Evolutionary conservation across 2,888 invertebrate genomes (phyloP).

Genomic region (Sthenelais limicola): DNA sequence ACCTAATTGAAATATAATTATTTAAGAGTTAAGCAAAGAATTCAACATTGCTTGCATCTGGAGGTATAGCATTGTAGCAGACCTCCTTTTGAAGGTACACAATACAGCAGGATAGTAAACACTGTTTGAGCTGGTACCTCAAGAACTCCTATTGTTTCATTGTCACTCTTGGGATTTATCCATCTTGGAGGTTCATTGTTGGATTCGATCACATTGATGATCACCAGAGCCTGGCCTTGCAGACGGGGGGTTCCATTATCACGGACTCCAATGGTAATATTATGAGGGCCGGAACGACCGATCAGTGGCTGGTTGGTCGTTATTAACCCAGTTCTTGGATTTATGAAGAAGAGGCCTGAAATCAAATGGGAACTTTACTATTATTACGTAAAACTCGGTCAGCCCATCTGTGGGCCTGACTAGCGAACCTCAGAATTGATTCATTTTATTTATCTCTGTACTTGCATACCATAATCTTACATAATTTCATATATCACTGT

Average conservation of each 20-base stretch:
- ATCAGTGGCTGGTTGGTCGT: constrained; percentile 83
- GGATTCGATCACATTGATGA: constrained; percentile 74
- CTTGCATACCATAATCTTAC: too few relatives aligned
- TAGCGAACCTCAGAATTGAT: too few relatives aligned
- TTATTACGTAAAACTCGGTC: too few relatives aligned
- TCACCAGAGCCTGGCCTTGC: constrained; percentile 77
- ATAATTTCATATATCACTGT: too few relatives aligned
- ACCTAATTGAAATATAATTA: neutral
- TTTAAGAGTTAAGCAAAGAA: neutral
- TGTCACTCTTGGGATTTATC: constrained; percentile 81
- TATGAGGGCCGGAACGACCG: constrained; percentile 78
- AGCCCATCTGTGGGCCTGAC: too few relatives aligned
- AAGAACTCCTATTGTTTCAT: constrained; percentile 85
- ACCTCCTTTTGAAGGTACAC: too few relatives aligned
- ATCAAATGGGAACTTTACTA: too few relatives aligned
- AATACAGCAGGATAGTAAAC: too few relatives aligned
- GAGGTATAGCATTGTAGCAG: too few relatives aligned
- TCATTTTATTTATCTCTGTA: too few relatives aligned
- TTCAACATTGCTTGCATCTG: too few relatives aligned
- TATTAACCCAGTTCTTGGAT: constrained; percentile 84
- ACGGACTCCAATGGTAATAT: constrained; percentile 82
- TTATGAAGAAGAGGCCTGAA: constrained; percentile 83
- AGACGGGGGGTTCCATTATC: constrained; percentile 74
- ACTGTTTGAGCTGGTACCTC: constrained; percentile 80
- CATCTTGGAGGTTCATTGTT: constrained; percentile 76